These are phyloP conservation scores for Opisthograptis luteolata DNA, from an alignment of 2,888 invertebrate genomes.

Conservation along the genomic window DNA sequence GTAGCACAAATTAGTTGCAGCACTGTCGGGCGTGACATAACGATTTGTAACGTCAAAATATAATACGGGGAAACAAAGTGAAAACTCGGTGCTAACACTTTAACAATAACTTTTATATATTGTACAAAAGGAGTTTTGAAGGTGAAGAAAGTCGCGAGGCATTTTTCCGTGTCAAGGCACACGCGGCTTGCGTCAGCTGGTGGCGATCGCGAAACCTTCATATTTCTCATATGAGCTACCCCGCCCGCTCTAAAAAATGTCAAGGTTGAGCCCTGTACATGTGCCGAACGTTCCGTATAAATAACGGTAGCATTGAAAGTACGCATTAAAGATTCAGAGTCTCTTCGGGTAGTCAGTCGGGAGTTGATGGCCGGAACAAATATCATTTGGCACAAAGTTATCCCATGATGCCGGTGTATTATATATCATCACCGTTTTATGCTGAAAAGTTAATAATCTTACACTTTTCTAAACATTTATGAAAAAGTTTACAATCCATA, in stretches of 20 bases:
- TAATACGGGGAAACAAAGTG: constrained; percentile 9
- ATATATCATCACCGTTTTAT: not conserved
- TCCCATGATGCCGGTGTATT: constrained; percentile 4
- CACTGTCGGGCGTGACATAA: too few species aligned
- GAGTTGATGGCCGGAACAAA: constrained; percentile 26
- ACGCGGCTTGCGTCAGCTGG: constrained; percentile 69
- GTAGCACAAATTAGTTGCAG: not conserved
- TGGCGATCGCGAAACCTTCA: constrained; percentile 74
- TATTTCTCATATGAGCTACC: constrained; percentile 70
- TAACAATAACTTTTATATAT: constrained; percentile 37
- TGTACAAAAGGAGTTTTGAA: constrained; percentile 48
- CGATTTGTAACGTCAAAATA: not conserved
- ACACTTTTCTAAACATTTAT: not conserved
- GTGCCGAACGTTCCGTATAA: constrained; percentile 45
- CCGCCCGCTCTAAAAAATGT: constrained; percentile 48
- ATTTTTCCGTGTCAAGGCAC: constrained; percentile 61
- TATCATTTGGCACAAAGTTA: constrained; percentile 16
- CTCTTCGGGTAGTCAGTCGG: constrained; percentile 16
- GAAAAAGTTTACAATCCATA: not conserved
- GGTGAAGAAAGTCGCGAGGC: constrained; percentile 55
- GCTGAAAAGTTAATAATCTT: not conserved
- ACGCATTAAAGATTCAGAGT: constrained; percentile 42
- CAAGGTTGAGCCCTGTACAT: constrained; percentile 44
- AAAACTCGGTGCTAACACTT: constrained; percentile 30
- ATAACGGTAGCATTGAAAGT: constrained; percentile 41